phyloP scores from a whole-genome alignment of 2,113 vertebrate species.

The Oostethus manadensis region DNA sequence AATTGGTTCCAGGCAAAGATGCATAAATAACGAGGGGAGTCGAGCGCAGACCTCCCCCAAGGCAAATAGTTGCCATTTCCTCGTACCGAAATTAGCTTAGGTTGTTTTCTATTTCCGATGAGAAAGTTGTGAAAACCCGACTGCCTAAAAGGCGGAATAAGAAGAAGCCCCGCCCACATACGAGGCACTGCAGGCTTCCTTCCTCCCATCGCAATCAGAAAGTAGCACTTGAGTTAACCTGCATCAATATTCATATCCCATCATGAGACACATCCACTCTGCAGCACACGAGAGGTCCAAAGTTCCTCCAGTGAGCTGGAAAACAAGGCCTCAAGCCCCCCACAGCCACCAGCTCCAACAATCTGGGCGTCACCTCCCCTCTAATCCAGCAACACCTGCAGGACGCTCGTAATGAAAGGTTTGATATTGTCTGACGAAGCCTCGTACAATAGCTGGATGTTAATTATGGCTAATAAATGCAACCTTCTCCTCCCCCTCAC shows the following conservation, averaged over 20 bases:
- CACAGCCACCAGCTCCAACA: slow-evolving; percentile 14
- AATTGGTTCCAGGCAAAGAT: slow-evolving; percentile 56
- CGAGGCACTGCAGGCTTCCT: slow-evolving; percentile 38
- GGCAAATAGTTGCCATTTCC: too few species aligned
- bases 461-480: slow-evolving; percentile 65
- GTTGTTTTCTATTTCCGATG: too few species aligned
- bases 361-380: slow-evolving; percentile 36
- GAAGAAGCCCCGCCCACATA: slow-evolving; percentile 5
- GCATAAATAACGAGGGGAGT: slow-evolving; percentile 24
- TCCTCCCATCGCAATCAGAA: slow-evolving; percentile 53
- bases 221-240: slow-evolving; percentile 53
- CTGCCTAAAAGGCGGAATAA: too few species aligned
- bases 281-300: not conserved
- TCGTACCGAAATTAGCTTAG: too few species aligned
- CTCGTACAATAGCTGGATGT: slow-evolving; percentile 51
- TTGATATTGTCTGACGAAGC: slow-evolving; percentile 38
- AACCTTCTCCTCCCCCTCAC: slow-evolving; percentile 8
- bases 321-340: slow-evolving; percentile 15
- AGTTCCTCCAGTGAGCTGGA: slow-evolving; percentile 15
- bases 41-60: not conserved
- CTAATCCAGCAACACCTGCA: slow-evolving; percentile 28
- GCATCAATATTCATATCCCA: slow-evolving; percentile 65
- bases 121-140: too few species aligned
- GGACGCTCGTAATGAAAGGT: slow-evolving; percentile 44
- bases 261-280: slow-evolving; percentile 30